Evolutionary conservation across 2,888 invertebrate genomes (phyloP).

Genomic region (Macaria liturata): DNA sequence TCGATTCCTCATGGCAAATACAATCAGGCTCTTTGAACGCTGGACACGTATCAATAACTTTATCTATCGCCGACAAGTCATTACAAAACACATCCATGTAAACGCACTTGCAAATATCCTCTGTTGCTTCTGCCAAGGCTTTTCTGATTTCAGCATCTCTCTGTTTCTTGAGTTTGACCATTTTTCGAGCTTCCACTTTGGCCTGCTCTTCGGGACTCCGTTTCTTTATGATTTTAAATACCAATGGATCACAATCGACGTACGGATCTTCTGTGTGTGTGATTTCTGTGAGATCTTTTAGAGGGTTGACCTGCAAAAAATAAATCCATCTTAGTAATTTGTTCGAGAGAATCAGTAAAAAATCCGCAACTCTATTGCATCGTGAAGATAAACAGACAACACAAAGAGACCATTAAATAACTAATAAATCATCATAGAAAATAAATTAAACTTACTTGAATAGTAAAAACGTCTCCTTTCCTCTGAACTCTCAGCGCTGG

Average conservation of each 20-base stretch:
- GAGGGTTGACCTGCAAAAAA: conserved; percentile 81
- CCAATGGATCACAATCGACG: conserved; percentile 86
- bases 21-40: conserved; percentile 75
- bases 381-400: background rate
- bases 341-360: too few species aligned
- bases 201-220: conserved; percentile 80
- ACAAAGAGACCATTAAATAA: too few species aligned
- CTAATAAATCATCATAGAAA: too few species aligned
- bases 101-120: conserved; percentile 77
- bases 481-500: conserved; percentile 86
- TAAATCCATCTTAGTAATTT: too few species aligned
- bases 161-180: conserved; percentile 80
- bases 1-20: conserved; percentile 64
- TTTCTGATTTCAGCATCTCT: conserved; percentile 79
- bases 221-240: conserved; percentile 86
- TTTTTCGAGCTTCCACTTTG: conserved; percentile 79
- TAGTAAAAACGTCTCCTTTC: conserved; percentile 85
- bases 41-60: conserved; percentile 71
- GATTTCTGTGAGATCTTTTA: conserved; percentile 84
- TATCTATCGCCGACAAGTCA: conserved; percentile 71
- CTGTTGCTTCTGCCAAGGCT: conserved; percentile 70
- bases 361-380: too few species aligned
- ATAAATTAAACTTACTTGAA: conserved; percentile 66
- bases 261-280: conserved; percentile 86
- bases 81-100: conserved; percentile 80